Evolutionary conservation across 2,888 invertebrate species (phyloP).

Genomic region (Ophion ventricosus): DNA sequence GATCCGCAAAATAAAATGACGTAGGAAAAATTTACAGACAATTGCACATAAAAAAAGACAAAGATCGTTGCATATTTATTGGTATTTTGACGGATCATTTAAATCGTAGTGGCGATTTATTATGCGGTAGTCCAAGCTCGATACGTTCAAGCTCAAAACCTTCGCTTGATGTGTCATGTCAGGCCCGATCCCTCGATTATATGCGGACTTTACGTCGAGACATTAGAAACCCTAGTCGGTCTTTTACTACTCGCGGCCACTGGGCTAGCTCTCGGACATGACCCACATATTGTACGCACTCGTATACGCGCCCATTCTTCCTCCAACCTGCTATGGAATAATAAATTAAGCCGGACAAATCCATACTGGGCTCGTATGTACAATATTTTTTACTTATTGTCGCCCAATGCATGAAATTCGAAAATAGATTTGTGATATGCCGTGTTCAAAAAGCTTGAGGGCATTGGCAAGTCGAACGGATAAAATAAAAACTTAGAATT

Average conservation of each 20-base stretch:
- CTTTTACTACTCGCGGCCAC: slow-evolving; percentile 45
- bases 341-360: neutral
- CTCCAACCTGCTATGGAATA: neutral
- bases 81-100: slow-evolving; percentile 20
- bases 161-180: slow-evolving; percentile 57
- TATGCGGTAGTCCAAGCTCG: slow-evolving; percentile 10
- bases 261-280: slow-evolving; percentile 59
- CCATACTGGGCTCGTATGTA: neutral
- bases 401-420: neutral
- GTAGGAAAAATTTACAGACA: neutral
- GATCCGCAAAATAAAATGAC: neutral
- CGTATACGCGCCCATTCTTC: slow-evolving; percentile 2
- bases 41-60: neutral
- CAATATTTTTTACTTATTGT: neutral
- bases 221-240: slow-evolving; percentile 69
- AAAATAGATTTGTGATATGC: neutral
- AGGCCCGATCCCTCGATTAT: slow-evolving; percentile 55
- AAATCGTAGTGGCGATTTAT: slow-evolving; percentile 13
- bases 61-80: neutral
- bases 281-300: slow-evolving; percentile 66
- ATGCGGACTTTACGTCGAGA: slow-evolving; percentile 40
- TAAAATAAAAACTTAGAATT: no score
- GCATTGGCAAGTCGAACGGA: no score
- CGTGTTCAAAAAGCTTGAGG: no score
- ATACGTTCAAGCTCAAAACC: slow-evolving; percentile 41